A percentile compares a stretch with the other conserved stretches of the same genome.
phyloP scores from a whole-genome alignment of 2,888 invertebrate genomes.

The Macrophya alboannulata region DNA sequence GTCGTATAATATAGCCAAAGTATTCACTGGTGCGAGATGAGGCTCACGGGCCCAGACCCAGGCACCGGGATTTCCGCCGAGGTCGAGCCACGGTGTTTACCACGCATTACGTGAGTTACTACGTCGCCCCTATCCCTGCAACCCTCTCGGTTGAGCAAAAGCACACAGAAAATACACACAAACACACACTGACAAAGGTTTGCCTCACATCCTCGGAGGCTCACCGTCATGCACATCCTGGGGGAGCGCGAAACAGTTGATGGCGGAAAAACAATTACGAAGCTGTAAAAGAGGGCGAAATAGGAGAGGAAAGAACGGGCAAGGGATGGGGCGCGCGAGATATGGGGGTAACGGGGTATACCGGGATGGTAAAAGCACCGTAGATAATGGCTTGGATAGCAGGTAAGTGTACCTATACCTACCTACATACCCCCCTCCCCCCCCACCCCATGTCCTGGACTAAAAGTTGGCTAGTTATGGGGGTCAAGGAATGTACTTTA shows the following conservation, averaged over 20 bases:
- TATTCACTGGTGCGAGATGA: slow-evolving; percentile 59
- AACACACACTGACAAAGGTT: not conserved
- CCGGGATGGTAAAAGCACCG: slow-evolving; percentile 53
- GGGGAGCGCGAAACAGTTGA: slow-evolving; percentile 59
- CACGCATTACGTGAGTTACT: slow-evolving; percentile 57
- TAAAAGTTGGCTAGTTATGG: not conserved
- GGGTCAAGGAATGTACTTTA: slow-evolving; percentile 10
- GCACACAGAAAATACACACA: slow-evolving; percentile 16
- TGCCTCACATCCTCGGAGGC: not conserved
- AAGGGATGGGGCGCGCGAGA: slow-evolving; percentile 22
- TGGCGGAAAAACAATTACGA: slow-evolving; percentile 59
- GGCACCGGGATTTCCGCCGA: slow-evolving; percentile 25
- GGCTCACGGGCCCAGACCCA: slow-evolving; percentile 54
- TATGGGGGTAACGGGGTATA: slow-evolving; percentile 29
- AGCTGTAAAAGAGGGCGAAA: slow-evolving; percentile 56
- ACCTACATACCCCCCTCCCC: too few relatives aligned
- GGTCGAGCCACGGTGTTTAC: slow-evolving; percentile 56
- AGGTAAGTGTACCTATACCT: slow-evolving; percentile 25
- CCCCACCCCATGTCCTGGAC: not conserved
- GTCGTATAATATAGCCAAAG: slow-evolving; percentile 60
- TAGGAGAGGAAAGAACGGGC: slow-evolving; percentile 14
- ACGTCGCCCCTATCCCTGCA: not conserved
- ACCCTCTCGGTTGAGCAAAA: not conserved
- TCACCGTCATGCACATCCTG: slow-evolving; percentile 35
- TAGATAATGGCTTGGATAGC: slow-evolving; percentile 56